A percentile compares a stretch with the other conserved stretches of the same genome.
phyloP scores from a whole-genome alignment of 1,140 invertebrate genomes.

The Orius laevigatus region DNA sequence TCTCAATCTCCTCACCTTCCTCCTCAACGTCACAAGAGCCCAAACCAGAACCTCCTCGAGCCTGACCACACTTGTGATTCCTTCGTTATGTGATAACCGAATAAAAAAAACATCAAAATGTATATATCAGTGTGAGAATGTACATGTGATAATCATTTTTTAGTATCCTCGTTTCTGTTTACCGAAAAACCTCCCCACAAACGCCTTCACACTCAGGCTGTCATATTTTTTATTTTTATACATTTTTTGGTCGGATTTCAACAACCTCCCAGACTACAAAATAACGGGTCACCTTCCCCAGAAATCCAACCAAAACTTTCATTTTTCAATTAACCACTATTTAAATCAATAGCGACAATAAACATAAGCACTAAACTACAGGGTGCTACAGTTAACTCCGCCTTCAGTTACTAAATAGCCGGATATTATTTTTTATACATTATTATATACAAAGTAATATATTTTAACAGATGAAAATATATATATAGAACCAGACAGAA shows the following conservation, averaged over 20 bases:
- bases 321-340: no score
- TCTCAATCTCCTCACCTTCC: slow-evolving; percentile 12
- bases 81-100: slow-evolving; percentile 13
- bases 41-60: slow-evolving; percentile 27
- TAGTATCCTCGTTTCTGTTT: slow-evolving; percentile 12
- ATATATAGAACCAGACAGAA: slow-evolving; percentile 3
- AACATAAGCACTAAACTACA: no score
- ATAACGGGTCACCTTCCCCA: no score
- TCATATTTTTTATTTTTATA: no score
- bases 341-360: no score
- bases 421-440: slow-evolving; percentile 16
- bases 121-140: slow-evolving; percentile 11
- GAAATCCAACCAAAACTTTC: no score
- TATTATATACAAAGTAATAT: slow-evolving; percentile 12
- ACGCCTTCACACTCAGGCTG: slow-evolving; percentile 2
- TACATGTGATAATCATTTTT: slow-evolving; percentile 14
- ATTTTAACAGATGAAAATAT: slow-evolving; percentile 13
- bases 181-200: neutral
- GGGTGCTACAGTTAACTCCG: no score
- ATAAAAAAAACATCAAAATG: neutral
- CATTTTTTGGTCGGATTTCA: no score
- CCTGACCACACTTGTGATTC: slow-evolving; percentile 13
- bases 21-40: slow-evolving; percentile 12
- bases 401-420: neutral
- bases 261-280: no score